Conservation (phyloP, 2,888 invertebrate genomes). For the Yponomeuta plumbellus region DNA sequence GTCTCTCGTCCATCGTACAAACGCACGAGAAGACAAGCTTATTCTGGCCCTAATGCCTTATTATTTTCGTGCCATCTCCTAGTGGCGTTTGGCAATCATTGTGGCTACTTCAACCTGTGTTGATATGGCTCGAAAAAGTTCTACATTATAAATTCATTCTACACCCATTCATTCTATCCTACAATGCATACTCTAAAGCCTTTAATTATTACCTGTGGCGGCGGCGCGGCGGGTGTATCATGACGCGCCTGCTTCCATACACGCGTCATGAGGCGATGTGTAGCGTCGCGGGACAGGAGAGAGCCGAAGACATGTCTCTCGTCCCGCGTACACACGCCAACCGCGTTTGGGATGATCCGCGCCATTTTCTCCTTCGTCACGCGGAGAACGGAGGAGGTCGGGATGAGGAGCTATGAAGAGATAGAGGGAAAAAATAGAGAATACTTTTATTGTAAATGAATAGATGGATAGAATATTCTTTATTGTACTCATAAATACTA, state of each 20-base stretch:
- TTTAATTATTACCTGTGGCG: background rate
- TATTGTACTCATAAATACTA: too few species aligned
- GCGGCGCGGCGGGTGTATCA: background rate
- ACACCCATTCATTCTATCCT: too few species aligned
- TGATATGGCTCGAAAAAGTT: too few species aligned
- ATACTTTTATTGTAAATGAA: too few species aligned
- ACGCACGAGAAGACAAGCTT: too few species aligned
- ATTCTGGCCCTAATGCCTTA: too few species aligned
- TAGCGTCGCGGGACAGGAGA: constrained; percentile 90
- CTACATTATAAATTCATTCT: too few species aligned
- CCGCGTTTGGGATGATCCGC: constrained; percentile 95
- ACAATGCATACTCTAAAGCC: background rate
- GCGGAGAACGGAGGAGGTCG: constrained; percentile 88
- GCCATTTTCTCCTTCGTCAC: constrained; percentile 96
- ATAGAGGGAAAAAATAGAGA: constrained; percentile 4
- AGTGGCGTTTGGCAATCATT: too few species aligned
- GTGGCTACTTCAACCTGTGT: too few species aligned
- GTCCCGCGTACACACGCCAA: constrained; percentile 89
- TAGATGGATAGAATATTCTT: too few species aligned
- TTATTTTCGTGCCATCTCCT: too few species aligned
- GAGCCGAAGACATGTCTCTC: constrained; percentile 94
- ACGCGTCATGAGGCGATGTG: constrained; percentile 90
- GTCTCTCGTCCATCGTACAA: too few species aligned
- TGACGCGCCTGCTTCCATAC: constrained; percentile 84
- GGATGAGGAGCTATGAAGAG: constrained; percentile 86